Conservation (phyloP, 2,797 vertebrate genomes). For the Jordanella pulchra region DNA sequence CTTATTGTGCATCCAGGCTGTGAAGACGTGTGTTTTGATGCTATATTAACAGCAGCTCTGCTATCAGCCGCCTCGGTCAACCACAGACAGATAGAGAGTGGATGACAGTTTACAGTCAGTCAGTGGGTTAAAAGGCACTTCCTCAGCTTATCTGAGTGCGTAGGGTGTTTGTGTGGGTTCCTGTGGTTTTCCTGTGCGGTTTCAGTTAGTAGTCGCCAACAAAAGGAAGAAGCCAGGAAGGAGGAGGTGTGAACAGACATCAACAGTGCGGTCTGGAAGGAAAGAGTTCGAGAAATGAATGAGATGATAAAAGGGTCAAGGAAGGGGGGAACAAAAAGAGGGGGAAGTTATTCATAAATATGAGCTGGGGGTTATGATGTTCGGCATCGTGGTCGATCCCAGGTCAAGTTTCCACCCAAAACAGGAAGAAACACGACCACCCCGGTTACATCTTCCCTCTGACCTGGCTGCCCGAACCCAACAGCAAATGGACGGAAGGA, state of each 20-base stretch:
- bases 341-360: slow-evolving; percentile 40
- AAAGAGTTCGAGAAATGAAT: slow-evolving; percentile 24
- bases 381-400: slow-evolving; percentile 15
- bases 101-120: slow-evolving; percentile 56
- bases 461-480: slow-evolving; percentile 23
- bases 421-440: slow-evolving; percentile 52
- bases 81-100: slow-evolving; percentile 41
- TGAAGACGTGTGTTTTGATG: slow-evolving; percentile 2
- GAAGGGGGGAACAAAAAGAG: not conserved
- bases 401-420: slow-evolving; percentile 32
- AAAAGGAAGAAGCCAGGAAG: slow-evolving; percentile 33
- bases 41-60: slow-evolving; percentile 13
- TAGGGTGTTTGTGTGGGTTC: slow-evolving; percentile 24
- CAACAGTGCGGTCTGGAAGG: not conserved
- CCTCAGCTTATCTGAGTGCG: slow-evolving; percentile 49
- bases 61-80: slow-evolving; percentile 27
- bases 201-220: slow-evolving; percentile 35
- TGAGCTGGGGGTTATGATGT: not conserved
- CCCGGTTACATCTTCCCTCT: slow-evolving; percentile 27
- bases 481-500: slow-evolving; percentile 43
- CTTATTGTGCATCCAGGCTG: slow-evolving; percentile 3
- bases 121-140: slow-evolving; percentile 47
- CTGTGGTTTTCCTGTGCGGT: slow-evolving; percentile 55
- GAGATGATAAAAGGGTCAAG: slow-evolving; percentile 3
- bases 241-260: slow-evolving; percentile 36